Evolutionary conservation across 2,797 vertebrate genomes (phyloP), one percentile per base, ranked within the genome.

Genomic region (Micrastur ruficollis): DNA sequence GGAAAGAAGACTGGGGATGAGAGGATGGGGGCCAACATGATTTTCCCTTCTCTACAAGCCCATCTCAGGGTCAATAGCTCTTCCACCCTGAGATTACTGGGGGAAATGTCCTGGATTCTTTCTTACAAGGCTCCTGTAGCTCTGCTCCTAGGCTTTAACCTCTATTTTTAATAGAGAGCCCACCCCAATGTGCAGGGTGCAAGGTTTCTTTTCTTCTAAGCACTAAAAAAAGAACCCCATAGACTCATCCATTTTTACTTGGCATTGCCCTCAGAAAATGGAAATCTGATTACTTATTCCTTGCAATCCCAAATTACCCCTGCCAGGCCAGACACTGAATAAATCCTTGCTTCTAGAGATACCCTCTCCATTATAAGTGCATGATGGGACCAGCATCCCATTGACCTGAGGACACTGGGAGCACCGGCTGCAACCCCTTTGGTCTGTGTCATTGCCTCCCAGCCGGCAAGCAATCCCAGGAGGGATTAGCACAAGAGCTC

Each of bases 221-320:
- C 36, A 74, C 72, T 8, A 76, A 65, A 21, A 75, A 52, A 73
- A 27, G 80, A 8, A 4, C 42, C 42, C 42, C 42, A 72, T 23
- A 75, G 55, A 65, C 34, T 68, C 62, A 85, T 18, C 73, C 27
- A 63, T 95, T 87, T 93, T 78, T 46, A 70, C 72, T 78, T 96
- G 87, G 66, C 80, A 83, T 19, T 65, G 73, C 88, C 93, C 94
- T 87, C 38, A 27, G 84, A 79, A 92, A 97, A 93, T 61, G 72
- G 75, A 70, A 97, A 90, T 90, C 85, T 84, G 78, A 84, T 97
- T 95, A 93, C 96, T 97, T 97, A 97, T 94, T 97, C 96, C 90
- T 95, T 81, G 56, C 92, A 97, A 93, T 93, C 93, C 91, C 75
- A 90, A 96, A 97, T 91, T 94, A 96, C 82, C 93, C 88, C 96